Evolutionary conservation across 2,113 vertebrate genomes (phyloP).

Genomic region (Oreochromis tanganicae): DNA sequence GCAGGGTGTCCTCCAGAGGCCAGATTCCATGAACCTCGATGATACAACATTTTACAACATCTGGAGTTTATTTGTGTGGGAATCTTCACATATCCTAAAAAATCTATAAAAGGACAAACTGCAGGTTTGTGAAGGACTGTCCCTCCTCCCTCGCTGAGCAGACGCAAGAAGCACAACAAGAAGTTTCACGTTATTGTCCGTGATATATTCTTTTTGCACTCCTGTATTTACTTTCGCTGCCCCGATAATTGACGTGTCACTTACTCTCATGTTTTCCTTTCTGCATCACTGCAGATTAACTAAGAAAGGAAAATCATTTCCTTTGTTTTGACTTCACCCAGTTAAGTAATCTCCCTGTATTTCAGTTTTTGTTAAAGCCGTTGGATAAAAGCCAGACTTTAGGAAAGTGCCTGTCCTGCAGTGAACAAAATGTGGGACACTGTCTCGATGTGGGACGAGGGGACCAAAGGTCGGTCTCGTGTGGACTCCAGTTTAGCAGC

Average conservation of each 20-base stretch:
- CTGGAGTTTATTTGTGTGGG: neutral
- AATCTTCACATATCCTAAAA: neutral
- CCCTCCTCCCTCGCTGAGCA: fast-evolving
- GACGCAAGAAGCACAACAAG: neutral
- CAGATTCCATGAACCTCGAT: neutral
- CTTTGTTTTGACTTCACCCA: neutral
- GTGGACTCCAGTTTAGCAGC: neutral
- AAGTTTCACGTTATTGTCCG: neutral
- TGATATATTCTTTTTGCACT: neutral
- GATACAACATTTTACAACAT: neutral
- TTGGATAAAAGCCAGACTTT: neutral
- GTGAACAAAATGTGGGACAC: neutral
- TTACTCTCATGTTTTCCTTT: neutral
- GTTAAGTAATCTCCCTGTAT: fast-evolving
- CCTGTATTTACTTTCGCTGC: neutral
- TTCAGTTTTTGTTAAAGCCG: neutral
- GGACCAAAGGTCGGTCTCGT: neutral
- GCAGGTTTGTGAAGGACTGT: neutral
- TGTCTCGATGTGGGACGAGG: neutral
- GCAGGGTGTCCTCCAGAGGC: neutral
- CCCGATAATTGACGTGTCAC: neutral
- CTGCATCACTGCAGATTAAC: neutral
- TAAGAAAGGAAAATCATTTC: neutral
- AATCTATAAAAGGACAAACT: neutral
- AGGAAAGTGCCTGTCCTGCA: neutral